Evolutionary conservation across 1,140 invertebrate genomes (phyloP), one percentile per base, ranked within the genome.

Genomic region (Musca domestica): DNA sequence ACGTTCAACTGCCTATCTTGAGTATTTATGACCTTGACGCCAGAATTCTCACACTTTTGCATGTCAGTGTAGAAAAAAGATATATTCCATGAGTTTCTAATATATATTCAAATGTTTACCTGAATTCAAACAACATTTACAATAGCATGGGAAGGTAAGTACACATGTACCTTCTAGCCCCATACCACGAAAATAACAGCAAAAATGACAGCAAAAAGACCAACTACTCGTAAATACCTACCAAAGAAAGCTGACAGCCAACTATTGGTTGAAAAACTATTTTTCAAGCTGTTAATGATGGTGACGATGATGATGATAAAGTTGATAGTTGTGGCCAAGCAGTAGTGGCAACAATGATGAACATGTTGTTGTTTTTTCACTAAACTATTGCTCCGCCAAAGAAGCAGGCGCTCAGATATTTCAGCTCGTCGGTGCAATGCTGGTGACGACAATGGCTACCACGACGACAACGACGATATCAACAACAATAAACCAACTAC

Each of bases 321-420:
- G 14, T 25, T 17, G 47, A 51, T 19, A 19, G 49, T 51, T 5
- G 49, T n/a, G n/a, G n/a, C 49, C 22, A 51, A 51, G 48, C 49
- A 51, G 7, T n/a, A n/a, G n/a, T n/a, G n/a, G 6, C 17, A 51
- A 51, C 17, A 17, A 51, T 20, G 17, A 22, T 25, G 4, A 17
- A 14, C 19, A 48, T 54, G 65, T 67, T 67, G 52, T 67, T 58
- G 52, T 67, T 66, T 67, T 67, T 67, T 46, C 52, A 25, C 25
- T 64, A 27, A 56, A 69, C 68, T 69, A 69, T 69, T 56, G 27
- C 56, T 66, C 56, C 22, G 52, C 27, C 52, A 27, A 20, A 19
- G 51, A 23, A 69, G 41, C 64, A 69, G 68, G 68, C 68, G 10
- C n/a, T 23, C 68, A 69, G 64, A 61, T 10, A n/a, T 58, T 47